Percentiles rank a stretch among this genome's conserved stretches.
These are phyloP conservation scores for Calameuta filiformis DNA, from an alignment of 2,888 invertebrate genomes.

Conservation along the genomic window DNA sequence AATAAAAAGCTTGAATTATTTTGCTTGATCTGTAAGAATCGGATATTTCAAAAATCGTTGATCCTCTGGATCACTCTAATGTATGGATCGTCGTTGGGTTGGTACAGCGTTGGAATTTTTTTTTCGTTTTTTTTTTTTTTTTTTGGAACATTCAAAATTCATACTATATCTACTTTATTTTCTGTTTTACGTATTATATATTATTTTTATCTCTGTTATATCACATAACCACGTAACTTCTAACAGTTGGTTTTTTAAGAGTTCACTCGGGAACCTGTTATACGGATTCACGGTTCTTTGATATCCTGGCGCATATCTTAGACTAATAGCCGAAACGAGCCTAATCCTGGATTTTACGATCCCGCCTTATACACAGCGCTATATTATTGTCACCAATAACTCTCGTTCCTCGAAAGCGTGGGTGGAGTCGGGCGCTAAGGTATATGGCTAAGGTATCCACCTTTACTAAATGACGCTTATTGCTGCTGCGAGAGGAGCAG, in stretches of 20 bases:
- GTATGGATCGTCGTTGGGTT: not conserved
- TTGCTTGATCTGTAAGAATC: not conserved
- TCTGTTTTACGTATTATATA: not conserved
- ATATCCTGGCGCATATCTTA: conserved; percentile 49
- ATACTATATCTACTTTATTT: not conserved
- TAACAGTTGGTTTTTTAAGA: not conserved
- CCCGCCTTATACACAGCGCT: conserved; percentile 26
- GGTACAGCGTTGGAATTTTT: not conserved
- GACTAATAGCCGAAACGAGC: conserved; percentile 52
- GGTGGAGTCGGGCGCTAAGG: not conserved
- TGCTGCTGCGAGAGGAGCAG: not conserved
- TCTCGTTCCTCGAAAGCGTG: conserved; percentile 16
- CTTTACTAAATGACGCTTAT: not conserved
- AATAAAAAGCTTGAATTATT: not conserved
- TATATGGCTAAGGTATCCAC: not conserved
- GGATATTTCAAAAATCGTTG: not conserved
- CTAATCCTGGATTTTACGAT: conserved; percentile 56
- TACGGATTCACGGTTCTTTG: conserved; percentile 26
- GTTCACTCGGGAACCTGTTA: not conserved
- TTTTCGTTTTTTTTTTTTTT: not conserved
- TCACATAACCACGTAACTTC: not conserved
- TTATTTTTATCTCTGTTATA: not conserved
- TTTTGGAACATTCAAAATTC: not conserved
- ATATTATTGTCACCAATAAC: conserved; percentile 34
- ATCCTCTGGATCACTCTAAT: not conserved